Base-by-base conservation (phyloP, 2,797 vertebrate species). In the Columba guinea region DNA sequence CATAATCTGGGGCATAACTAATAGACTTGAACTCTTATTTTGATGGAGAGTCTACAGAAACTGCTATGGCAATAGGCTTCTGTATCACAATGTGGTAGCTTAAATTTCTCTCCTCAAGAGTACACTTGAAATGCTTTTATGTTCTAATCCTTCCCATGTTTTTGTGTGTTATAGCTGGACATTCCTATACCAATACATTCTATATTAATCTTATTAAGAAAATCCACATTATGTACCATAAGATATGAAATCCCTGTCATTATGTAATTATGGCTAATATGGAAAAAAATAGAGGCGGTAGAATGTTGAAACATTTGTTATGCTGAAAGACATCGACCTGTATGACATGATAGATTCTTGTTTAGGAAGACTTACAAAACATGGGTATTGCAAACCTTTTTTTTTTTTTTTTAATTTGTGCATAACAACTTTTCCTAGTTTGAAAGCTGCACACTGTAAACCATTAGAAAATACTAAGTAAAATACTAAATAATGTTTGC, bases 381-480 rank as follows among this genome's bases (percentile, higher is more conserved):
- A 20, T 9, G 11, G 26, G 2, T 53, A 32, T 7, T 24, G 22
- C 11, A 73, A 48, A 49, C 2, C 2, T 77, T 63, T 44, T 44
- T 46, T 84, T 92, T 89, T 86, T 48, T 11, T 56, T 39, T 24
- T 62, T 26, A 85, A 81, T 20, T 70, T 51, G 7, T 37, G 26
- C 0, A 1, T 68, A 62, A 48, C 27, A 69, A 11, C 12, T 13
- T 82, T 76, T 32, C 0, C 0, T 35, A 64, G 10, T 74, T 82
- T 76, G 27, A 10, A 46, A 78, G 70, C 32, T 21, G 14, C 4
- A 4, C 16, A 27, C 11, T 69, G 28, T 16, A 65, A 73, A 55
- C 28, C 7, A 6, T 35, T 81, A 70, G 39, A 89, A 52, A 13
- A 41, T 44, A 73, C 55, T 67, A 67, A 93, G 32, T 74, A 89